Evolutionary conservation across 2,113 vertebrate genomes (phyloP), one percentile per base, ranked within the genome.

Genomic region (Prochilodus magdalenae): DNA sequence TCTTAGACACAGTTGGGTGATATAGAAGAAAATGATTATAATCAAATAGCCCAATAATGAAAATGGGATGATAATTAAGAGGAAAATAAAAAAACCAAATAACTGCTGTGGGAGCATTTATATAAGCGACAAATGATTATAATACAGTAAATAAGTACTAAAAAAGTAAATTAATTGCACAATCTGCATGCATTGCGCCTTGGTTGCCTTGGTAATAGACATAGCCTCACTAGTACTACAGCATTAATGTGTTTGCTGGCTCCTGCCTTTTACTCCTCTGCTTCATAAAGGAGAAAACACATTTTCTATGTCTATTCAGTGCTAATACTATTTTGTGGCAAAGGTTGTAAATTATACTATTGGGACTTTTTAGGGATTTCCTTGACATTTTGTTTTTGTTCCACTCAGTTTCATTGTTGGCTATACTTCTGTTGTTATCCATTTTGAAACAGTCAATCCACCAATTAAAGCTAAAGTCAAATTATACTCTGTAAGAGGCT

Each of bases 331-430:
- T 18, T 59, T 53, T 18, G 16, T 2, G 14, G 14, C 11, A 60
- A 24, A 1, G 24, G 11, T 12, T 26, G 8, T 0, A 60, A 11
- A n/a, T 60, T 60, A 13, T 12, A 0, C 26, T 15, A 11, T 26
- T 26, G 57, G 10, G n/a, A n/a, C n/a, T n/a, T n/a, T n/a, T n/a
- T n/a, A n/a, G n/a, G n/a, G n/a, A n/a, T n/a, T n/a, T n/a, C n/a
- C 57, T 60, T 60, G 57, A 60, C 57, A 60, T 60, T 60, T 60
- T 60, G 10, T 26, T 60, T 60, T 60, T 60, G 57, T 60, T 60
- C 57, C 24, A 24, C 57, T 60, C 13, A 26, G 11, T 24, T 5
- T 24, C 13, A 4, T 60, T 13, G 20, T 8, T 22, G 5, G 57
- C 0, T 11, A 11, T 60, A 26, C 26, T 26, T 60, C n/a, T 11